A percentile compares a stretch with the other conserved stretches of the same genome.
These are phyloP conservation scores for Cynoglossus semilaevis DNA, from an alignment of 2,113 vertebrate genomes.

Conservation along the genomic window DNA sequence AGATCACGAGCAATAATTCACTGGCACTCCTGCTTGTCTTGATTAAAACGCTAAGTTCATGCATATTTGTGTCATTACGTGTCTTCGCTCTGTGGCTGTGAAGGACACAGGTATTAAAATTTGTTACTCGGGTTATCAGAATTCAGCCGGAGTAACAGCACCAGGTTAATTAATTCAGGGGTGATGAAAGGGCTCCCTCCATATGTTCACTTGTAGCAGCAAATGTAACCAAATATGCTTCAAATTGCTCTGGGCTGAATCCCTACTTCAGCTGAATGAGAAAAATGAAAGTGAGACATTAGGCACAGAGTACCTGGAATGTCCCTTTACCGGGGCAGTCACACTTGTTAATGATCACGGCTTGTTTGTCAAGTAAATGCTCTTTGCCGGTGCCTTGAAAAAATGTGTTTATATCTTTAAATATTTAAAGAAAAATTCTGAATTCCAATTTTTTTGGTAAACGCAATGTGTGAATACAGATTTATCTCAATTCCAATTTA, in stretches of 20 bases:
- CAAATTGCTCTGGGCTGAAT: not conserved
- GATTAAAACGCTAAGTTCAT: slow-evolving; percentile 13
- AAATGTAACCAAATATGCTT: slow-evolving; percentile 20
- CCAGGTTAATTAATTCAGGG: slow-evolving; percentile 31
- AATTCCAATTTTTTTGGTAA: too few relatives aligned
- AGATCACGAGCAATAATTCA: slow-evolving; percentile 2
- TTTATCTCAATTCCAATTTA: too few relatives aligned
- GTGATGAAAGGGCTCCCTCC: slow-evolving; percentile 28
- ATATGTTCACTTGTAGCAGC: slow-evolving; percentile 29
- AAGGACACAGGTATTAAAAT: slow-evolving; percentile 20
- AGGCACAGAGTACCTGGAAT: slow-evolving; percentile 2
- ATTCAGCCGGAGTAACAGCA: slow-evolving; percentile 24
- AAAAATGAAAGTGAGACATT: slow-evolving; percentile 5
- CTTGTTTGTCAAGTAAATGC: slow-evolving; percentile 1
- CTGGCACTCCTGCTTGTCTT: not conserved
- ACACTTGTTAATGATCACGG: not conserved
- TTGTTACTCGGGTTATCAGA: slow-evolving; percentile 2
- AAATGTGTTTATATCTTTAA: too few relatives aligned
- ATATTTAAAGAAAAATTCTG: too few relatives aligned
- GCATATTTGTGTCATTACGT: slow-evolving; percentile 6
- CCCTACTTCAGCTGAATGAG: slow-evolving; percentile 2
- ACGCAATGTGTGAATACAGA: too few relatives aligned
- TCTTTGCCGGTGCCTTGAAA: too few relatives aligned
- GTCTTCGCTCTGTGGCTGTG: not conserved
- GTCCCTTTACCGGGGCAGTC: not conserved